A percentile compares a stretch with the other conserved stretches of the same genome.
phyloP scores from a whole-genome alignment of 2,797 vertebrate species.

The Squalus acanthias region DNA sequence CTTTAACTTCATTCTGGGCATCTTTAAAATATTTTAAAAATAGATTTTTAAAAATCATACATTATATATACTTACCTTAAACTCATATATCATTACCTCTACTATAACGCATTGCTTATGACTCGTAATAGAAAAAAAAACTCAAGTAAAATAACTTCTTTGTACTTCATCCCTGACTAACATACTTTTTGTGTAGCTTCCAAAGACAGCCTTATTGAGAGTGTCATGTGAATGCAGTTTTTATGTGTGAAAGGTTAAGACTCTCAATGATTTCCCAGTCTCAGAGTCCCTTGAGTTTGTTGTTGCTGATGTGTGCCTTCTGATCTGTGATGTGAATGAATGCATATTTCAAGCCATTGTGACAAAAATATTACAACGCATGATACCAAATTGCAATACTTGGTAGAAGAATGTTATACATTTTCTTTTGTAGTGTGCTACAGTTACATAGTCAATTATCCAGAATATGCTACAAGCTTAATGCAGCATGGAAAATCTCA shows the following conservation, averaged over 20 bases:
- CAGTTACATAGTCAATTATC: not conserved
- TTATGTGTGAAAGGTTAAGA: constrained; percentile 34
- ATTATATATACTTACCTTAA: not conserved
- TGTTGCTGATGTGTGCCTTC: not conserved
- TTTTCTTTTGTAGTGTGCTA: not conserved
- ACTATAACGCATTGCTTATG: not conserved
- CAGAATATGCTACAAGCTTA: not conserved
- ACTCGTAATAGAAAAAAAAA: constrained; percentile 16
- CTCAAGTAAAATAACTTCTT: constrained; percentile 20
- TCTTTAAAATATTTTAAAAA: constrained; percentile 4
- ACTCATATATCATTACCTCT: not conserved
- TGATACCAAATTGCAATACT: not conserved
- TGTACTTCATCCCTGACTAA: constrained; percentile 31
- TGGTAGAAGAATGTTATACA: not conserved
- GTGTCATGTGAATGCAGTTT: constrained; percentile 37
- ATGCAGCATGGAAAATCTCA: not conserved
- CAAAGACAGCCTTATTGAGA: constrained; percentile 24
- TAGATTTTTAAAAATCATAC: not conserved
- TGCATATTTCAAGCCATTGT: not conserved
- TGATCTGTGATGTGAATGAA: constrained; percentile 29
- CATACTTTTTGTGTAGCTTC: constrained; percentile 27
- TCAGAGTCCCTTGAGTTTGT: constrained; percentile 15
- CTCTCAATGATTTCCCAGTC: constrained; percentile 23
- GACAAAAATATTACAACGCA: not conserved
- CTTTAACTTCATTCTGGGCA: not conserved